Percentiles rank a stretch among this genome's conserved stretches.
phyloP scores from a whole-genome alignment of 2,888 invertebrate genomes.

The Ochropleura leucogaster region DNA sequence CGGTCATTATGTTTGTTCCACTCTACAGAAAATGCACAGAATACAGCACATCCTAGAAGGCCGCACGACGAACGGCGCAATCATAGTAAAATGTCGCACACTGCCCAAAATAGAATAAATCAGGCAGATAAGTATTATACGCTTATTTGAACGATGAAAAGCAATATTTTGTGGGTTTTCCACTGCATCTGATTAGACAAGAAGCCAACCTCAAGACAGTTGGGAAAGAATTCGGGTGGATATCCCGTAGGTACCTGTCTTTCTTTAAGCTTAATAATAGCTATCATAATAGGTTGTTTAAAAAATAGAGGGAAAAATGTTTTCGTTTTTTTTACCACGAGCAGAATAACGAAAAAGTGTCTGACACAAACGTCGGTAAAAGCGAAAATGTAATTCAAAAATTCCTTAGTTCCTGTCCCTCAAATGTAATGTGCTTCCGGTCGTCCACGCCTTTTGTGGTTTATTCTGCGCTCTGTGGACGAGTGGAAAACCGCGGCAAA shows the following conservation, averaged over 20 bases:
- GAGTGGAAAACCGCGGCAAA: conserved; percentile 13
- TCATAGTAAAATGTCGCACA: too few relatives aligned
- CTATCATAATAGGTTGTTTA: not conserved
- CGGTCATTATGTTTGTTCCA: conserved; percentile 46
- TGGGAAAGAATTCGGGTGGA: not conserved
- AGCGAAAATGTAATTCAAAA: too few relatives aligned
- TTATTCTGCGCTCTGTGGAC: not conserved
- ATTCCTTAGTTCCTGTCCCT: not conserved
- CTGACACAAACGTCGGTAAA: not conserved
- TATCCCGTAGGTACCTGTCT: not conserved
- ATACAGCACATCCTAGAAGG: conserved; percentile 19
- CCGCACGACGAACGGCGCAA: not conserved
- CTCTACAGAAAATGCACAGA: conserved; percentile 28
- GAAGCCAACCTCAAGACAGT: not conserved
- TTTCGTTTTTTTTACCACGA: not conserved
- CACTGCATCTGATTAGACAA: not conserved
- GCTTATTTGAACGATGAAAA: too few relatives aligned
- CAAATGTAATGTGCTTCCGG: too few relatives aligned
- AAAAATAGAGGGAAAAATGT: not conserved
- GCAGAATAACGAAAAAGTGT: not conserved
- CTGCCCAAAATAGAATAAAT: not conserved
- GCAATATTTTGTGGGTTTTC: not conserved
- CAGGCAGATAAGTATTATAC: not conserved
- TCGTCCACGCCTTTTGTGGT: not conserved
- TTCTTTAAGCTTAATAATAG: not conserved